Evolutionary conservation across 2,113 vertebrate genomes (phyloP), one percentile per base, ranked within the genome.

Genomic region (Mesembrinibis cayennensis): DNA sequence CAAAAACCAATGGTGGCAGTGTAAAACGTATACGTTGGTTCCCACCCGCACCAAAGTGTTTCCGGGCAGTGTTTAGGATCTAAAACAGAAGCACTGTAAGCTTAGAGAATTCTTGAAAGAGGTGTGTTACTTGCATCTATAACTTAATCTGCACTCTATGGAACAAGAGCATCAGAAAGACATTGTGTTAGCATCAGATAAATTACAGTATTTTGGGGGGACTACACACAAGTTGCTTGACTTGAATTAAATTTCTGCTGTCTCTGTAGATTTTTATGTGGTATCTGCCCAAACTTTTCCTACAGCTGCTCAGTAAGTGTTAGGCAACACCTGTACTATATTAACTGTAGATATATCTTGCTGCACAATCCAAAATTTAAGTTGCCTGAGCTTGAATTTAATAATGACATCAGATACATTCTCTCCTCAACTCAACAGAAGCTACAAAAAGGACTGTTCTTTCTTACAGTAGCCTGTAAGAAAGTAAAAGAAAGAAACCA

Each of bases 21-120:
- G 99, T 99, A 97, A 99, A 99, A 27, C 99, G 99, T 74, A 99
- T 99, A 78, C 99, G 98, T 15, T 99, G 99, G 98, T 99, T 99
- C 70, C 99, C 99, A 38, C 99, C 99, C 0, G 99, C 99, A 25
- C 99, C 99, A 96, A 99, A 99, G 96, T 99, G 99, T 95, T 99
- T 99, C 94, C 99, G 98, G 58, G 99, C 99, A 5, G 99, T 99
- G 97, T 99, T 99, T 67, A 99, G 98, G 95, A 99, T 99, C 99
- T 99, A 69, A 40, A 86, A 87, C 29, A 92, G 63, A 87, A 44
- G 32, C 66, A 87, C 18, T 16, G 5, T 20, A 32, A 93, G 59
- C 50, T 93, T n/a, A 91, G 16, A 85, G 18, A 73, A 23, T 7
- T 65, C 86, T 50, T 14, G 29, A 16, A n/a, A 77, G 27, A 77